Evolutionary conservation across 2,888 invertebrate species (phyloP), one percentile per base, ranked within the genome.

Genomic region (Trissonchulus sp.): DNA sequence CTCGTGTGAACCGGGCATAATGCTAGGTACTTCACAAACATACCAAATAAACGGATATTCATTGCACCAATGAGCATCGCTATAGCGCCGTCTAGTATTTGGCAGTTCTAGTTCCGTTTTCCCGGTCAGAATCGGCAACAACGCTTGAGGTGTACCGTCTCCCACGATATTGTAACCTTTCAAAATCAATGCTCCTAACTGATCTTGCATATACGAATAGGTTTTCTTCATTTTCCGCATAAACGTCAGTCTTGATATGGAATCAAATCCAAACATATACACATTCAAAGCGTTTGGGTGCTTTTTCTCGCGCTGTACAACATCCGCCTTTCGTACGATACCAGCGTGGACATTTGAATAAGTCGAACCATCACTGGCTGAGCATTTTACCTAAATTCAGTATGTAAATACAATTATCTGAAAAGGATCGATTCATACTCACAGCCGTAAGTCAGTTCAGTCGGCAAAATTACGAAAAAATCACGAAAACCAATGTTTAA

Each of bases 261-360:
- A 84, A 78, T 85, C 85, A 68, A 84, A 82, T 0, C 84, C 84
- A 74, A 84, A 79, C 79, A 84, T 83, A 34, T 84, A 74, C 1
- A 84, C 80, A 77, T 81, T 82, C 31, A 82, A 78, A n/a, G n/a
- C n/a, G n/a, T n/a, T n/a, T n/a, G n/a, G n/a, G n/a, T n/a, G n/a
- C 37, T 69, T 69, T 28, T 63, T 63, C n/a, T 15, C 28, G 3
- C 69, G 31, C 2, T 30, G 2, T 18, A 69, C 23, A 8, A 31
- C 35, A 2, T 30, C 35, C 31, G 15, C 15, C 79, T 88, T 87
- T 1, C 85, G 81, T 73, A 88, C 84, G 18, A 90, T 88, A 15
- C 91, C 90, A 2, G 89, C 89, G 75, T 91, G 87, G 78, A 90
- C 88, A 71, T 90, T 90, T 76, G 88, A 88, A 90, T 92, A 92